Conservation (phyloP, 2,888 invertebrate species). For the Nomada lathburiana region DNA sequence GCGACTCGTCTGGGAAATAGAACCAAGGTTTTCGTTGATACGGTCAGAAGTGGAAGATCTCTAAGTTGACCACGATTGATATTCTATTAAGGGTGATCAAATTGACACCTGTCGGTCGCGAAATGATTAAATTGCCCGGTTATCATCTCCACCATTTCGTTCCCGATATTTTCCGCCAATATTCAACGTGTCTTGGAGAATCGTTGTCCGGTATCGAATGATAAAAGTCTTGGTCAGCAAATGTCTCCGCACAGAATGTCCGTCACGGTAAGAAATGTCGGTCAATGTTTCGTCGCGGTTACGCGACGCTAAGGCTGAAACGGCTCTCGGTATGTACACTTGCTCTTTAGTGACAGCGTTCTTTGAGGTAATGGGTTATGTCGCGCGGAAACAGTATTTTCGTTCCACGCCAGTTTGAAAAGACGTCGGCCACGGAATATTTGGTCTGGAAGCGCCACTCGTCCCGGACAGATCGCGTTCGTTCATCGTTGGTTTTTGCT, state of each 20-base stretch:
- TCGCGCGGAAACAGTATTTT: slow-evolving; percentile 48
- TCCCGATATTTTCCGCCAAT: too few species aligned
- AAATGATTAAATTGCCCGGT: too few species aligned
- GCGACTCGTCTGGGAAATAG: slow-evolving; percentile 37
- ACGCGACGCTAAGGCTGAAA: slow-evolving; percentile 39
- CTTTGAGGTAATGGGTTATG: slow-evolving; percentile 68
- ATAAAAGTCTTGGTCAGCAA: slow-evolving; percentile 24
- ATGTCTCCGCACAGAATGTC: slow-evolving; percentile 7
- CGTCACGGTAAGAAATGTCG: slow-evolving; percentile 43
- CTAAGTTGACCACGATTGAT: too few species aligned
- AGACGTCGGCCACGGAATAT: slow-evolving; percentile 43
- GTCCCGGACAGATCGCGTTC: slow-evolving; percentile 39
- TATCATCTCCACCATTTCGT: too few species aligned
- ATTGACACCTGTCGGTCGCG: background rate
- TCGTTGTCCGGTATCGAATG: background rate
- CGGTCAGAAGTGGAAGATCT: background rate
- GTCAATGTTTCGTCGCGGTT: slow-evolving; percentile 38
- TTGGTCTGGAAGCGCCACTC: slow-evolving; percentile 27
- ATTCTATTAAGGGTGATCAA: background rate
- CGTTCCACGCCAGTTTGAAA: slow-evolving; percentile 38
- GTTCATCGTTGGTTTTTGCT: slow-evolving; percentile 33
- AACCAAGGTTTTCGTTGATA: slow-evolving; percentile 13
- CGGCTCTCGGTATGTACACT: slow-evolving; percentile 32
- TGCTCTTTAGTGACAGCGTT: slow-evolving; percentile 54
- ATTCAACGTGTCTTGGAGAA: background rate